A percentile compares a stretch with the other conserved stretches of the same genome.
These are phyloP conservation scores for Hybos culiciformis DNA, from an alignment of 2,888 invertebrate species.

Conservation along the genomic window DNA sequence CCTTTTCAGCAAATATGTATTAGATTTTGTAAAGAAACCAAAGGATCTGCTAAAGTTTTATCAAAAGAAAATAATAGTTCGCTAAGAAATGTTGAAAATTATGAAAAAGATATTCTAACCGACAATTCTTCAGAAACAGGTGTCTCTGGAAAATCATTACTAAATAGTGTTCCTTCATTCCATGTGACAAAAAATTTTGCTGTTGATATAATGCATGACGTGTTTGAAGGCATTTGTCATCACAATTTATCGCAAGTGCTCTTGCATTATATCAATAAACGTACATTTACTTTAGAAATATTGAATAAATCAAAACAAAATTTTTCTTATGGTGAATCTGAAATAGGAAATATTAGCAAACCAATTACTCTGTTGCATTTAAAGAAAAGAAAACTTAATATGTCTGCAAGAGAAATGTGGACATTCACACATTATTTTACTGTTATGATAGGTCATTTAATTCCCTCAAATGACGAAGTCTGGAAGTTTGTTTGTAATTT, in stretches of 20 bases:
- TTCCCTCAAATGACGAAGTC: background rate
- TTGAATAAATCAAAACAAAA: background rate
- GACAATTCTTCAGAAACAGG: background rate
- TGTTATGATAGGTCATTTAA: constrained; percentile 10
- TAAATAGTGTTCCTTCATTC: constrained; percentile 8
- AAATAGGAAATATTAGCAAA: constrained; percentile 4
- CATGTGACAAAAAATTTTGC: constrained; percentile 11
- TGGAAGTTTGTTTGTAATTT: constrained; percentile 2
- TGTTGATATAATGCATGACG: constrained; percentile 13
- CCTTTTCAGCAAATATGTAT: constrained; percentile 7
- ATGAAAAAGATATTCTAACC: constrained; percentile 2
- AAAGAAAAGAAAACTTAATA: constrained; percentile 4
- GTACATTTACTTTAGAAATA: background rate
- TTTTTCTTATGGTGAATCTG: constrained; percentile 6
- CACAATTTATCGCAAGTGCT: constrained; percentile 9
- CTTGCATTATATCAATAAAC: constrained; percentile 4
- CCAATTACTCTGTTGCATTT: constrained; percentile 4
- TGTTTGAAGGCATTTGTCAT: constrained; percentile 9
- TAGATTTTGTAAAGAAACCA: constrained; percentile 9
- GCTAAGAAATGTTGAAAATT: constrained; percentile 4
- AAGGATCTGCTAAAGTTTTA: background rate
- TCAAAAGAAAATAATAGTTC: constrained; percentile 4
- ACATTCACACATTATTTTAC: constrained; percentile 10
- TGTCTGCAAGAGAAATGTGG: constrained; percentile 10
- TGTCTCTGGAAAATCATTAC: constrained; percentile 5